Evolutionary conservation across 2,888 invertebrate species (phyloP).

Genomic region (Pantelozetes paolii): DNA sequence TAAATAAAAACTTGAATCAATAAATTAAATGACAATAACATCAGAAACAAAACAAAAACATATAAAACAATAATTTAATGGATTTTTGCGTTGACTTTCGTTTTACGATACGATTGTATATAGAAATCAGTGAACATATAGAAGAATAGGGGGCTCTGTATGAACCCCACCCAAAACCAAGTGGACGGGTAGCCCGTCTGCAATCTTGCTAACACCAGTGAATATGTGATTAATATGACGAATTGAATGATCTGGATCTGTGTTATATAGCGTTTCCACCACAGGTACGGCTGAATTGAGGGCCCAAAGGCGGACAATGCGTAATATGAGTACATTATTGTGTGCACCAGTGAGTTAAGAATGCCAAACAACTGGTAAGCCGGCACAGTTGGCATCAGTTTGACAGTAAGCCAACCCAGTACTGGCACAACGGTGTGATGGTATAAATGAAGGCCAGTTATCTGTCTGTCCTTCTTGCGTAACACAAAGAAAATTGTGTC

Average conservation of each 20-base stretch:
- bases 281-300: constrained; percentile 4
- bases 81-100: neutral
- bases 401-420: constrained; percentile 26
- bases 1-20: no score
- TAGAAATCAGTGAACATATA: constrained; percentile 33
- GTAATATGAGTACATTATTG: constrained; percentile 38
- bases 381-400: neutral
- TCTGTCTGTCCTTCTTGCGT: constrained; percentile 27
- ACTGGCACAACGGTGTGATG: constrained; percentile 38
- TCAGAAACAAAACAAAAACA: no score
- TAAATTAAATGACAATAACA: no score
- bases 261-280: constrained; percentile 35
- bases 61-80: no score
- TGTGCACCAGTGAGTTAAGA: constrained; percentile 31
- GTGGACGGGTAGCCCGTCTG: constrained; percentile 10
- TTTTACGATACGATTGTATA: neutral
- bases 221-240: neutral
- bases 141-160: constrained; percentile 24
- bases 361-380: constrained; percentile 22
- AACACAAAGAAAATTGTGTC: constrained; percentile 40
- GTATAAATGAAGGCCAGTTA: constrained; percentile 33
- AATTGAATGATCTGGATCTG: constrained; percentile 31
- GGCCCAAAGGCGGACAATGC: constrained; percentile 27
- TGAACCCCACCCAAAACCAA: constrained; percentile 2
- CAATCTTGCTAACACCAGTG: neutral